Conservation (phyloP, 2,113 vertebrate species). For the Pedetes capensis region DNA sequence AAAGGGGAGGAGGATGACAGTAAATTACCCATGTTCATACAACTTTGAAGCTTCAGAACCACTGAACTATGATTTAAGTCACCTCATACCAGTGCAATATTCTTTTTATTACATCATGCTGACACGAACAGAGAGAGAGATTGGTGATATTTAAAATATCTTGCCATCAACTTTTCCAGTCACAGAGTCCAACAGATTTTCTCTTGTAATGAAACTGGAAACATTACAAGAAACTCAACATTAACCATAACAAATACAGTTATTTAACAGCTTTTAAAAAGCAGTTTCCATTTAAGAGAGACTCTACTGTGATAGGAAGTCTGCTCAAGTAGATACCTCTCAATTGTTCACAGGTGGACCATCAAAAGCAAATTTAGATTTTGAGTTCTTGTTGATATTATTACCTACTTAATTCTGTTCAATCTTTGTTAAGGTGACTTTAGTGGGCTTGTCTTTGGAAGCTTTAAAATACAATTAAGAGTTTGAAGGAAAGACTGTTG, state of each 20-base stretch:
- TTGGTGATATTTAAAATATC: constrained; percentile 46
- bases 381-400: constrained; percentile 47
- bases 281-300: constrained; percentile 11
- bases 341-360: constrained; percentile 41
- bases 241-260: constrained; percentile 33
- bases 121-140: constrained; percentile 27
- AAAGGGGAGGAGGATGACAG: not conserved
- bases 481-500: constrained; percentile 38
- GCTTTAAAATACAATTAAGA: constrained; percentile 27
- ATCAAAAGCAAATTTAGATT: constrained; percentile 44
- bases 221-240: constrained; percentile 9
- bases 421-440: constrained; percentile 34
- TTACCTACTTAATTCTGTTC: constrained; percentile 25
- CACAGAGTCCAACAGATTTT: constrained; percentile 16
- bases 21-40: not conserved
- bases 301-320: constrained; percentile 1
- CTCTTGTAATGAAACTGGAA: not conserved
- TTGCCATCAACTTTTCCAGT: constrained; percentile 16
- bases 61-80: constrained; percentile 38
- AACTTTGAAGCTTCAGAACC: not conserved
- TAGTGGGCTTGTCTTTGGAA: constrained; percentile 18
- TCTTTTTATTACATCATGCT: constrained; percentile 30
- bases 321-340: not conserved
- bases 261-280: not conserved
- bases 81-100: not conserved